Evolutionary conservation across 2,113 vertebrate species (phyloP).

Genomic region (Suricata suricatta): DNA sequence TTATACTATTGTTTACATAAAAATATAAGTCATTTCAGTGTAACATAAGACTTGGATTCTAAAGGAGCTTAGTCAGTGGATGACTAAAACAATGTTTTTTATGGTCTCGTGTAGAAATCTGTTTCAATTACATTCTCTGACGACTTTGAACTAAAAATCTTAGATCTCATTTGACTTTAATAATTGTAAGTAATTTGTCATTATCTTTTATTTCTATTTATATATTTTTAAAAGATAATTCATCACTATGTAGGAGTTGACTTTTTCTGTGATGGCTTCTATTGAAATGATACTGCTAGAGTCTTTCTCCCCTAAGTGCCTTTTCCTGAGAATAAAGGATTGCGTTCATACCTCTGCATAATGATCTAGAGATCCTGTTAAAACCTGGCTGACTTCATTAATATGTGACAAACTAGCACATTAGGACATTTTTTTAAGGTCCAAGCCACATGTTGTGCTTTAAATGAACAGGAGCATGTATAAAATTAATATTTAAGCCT

Average conservation of each 20-base stretch:
- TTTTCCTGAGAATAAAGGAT: constrained; percentile 69
- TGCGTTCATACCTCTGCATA: constrained; percentile 69
- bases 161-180: constrained; percentile 36
- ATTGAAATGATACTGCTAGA: constrained; percentile 42
- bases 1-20: constrained; percentile 55
- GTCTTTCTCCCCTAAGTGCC: constrained; percentile 36
- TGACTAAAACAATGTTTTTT: constrained; percentile 61
- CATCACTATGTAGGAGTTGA: constrained; percentile 1
- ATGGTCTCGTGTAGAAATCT: constrained; percentile 27
- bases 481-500: constrained; percentile 30
- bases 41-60: constrained; percentile 60
- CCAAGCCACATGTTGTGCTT: constrained; percentile 60
- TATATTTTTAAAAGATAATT: constrained; percentile 30
- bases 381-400: constrained; percentile 70
- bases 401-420: constrained; percentile 60
- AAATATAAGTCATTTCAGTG: constrained; percentile 61
- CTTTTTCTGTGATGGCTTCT: constrained; percentile 39
- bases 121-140: constrained; percentile 36
- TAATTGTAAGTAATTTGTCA: constrained; percentile 32
- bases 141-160: constrained; percentile 50
- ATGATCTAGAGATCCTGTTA: constrained; percentile 66
- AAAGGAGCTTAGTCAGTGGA: constrained; percentile 53
- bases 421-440: constrained; percentile 74
- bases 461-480: constrained; percentile 51
- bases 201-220: constrained; percentile 42